Conservation (phyloP, 1,140 invertebrate genomes). For the Pomacea maculata region DNA sequence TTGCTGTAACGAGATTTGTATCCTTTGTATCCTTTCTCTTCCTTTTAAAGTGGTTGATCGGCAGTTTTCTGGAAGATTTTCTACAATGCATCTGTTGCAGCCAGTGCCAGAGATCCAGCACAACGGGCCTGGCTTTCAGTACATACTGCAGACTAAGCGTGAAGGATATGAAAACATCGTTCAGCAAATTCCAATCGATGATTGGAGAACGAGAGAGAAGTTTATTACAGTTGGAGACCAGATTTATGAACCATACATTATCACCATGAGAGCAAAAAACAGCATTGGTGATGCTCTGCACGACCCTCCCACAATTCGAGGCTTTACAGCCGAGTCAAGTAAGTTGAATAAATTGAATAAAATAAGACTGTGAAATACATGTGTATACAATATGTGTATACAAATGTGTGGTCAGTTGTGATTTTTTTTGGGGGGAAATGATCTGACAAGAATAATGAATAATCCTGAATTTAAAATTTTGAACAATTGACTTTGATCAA, state of each 20-base stretch:
- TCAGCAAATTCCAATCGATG: constrained; percentile 34
- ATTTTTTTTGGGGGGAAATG: no score
- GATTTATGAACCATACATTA: constrained; percentile 90
- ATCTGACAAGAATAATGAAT: no score
- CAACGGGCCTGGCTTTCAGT: constrained; percentile 92
- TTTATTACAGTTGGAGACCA: not conserved
- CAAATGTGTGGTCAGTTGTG: no score
- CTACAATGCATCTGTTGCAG: constrained; percentile 62
- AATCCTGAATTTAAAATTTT: no score
- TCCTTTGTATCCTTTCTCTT: not conserved
- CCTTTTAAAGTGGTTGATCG: not conserved
- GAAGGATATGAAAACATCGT: constrained; percentile 27
- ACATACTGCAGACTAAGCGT: constrained; percentile 87
- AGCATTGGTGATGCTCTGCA: constrained; percentile 85
- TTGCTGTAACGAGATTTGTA: no score
- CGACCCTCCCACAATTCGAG: constrained; percentile 76
- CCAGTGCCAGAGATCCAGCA: constrained; percentile 96
- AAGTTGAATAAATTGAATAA: constrained; percentile 18
- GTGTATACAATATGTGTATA: no score
- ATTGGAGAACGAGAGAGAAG: constrained; percentile 43
- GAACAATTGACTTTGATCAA: no score
- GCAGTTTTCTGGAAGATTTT: no score
- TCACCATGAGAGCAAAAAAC: constrained; percentile 94
- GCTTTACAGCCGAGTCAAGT: constrained; percentile 92
- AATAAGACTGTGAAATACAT: no score